Conservation (phyloP, 2,797 vertebrate species). For the Euphonia xanthogaster region DNA sequence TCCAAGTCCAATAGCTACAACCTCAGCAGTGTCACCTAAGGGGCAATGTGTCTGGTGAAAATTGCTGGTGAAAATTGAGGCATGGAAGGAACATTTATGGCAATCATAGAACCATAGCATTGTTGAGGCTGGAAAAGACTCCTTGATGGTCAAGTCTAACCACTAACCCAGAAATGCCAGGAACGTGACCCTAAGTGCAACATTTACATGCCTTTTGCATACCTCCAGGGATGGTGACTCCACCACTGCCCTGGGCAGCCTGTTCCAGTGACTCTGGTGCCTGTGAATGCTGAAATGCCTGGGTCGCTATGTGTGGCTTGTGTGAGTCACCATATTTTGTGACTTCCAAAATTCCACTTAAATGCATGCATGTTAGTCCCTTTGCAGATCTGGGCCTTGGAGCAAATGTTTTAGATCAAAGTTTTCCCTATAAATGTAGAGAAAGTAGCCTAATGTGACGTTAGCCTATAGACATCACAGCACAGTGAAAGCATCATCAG, state of each 20-base stretch:
- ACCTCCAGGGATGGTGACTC: not conserved
- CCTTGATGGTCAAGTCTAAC: not conserved
- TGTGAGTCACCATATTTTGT: not conserved
- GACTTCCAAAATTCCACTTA: not conserved
- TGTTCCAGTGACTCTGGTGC: not conserved
- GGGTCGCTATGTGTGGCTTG: not conserved
- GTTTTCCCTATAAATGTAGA: not conserved
- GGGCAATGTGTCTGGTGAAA: not conserved
- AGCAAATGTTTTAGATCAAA: not conserved
- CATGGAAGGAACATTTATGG: not conserved
- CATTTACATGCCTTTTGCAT: not conserved
- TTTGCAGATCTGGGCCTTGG: not conserved
- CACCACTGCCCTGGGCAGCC: too few species aligned
- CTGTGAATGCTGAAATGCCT: not conserved
- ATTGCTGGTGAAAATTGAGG: not conserved
- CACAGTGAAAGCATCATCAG: slow-evolving; percentile 37
- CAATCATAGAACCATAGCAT: not conserved
- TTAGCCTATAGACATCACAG: slow-evolving; percentile 17
- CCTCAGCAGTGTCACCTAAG: not conserved
- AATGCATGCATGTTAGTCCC: accelerated
- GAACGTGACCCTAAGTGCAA: too few species aligned
- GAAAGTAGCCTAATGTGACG: not conserved
- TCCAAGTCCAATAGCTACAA: not conserved
- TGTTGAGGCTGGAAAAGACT: not conserved
- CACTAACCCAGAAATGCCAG: not conserved